Evolutionary conservation across 2,888 invertebrate species (phyloP).

Genomic region (Himalopsyche tibetana): DNA sequence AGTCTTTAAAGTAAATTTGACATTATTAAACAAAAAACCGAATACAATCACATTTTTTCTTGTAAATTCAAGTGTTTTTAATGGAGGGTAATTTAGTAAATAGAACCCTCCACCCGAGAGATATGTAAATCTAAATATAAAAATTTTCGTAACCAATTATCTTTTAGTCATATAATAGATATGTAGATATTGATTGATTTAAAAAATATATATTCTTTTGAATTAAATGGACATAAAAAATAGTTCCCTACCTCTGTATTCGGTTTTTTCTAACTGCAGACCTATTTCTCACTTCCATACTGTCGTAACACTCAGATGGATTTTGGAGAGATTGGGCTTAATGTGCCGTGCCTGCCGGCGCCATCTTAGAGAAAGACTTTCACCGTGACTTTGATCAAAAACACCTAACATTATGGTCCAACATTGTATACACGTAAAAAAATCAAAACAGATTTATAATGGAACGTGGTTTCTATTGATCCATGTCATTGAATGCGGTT

Average conservation of each 20-base stretch:
- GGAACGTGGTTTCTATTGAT: conserved; percentile 6
- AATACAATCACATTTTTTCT: too few species aligned
- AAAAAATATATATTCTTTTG: too few species aligned
- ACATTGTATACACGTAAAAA: background rate
- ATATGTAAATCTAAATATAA: too few species aligned
- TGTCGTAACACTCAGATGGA: background rate
- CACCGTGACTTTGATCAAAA: conserved; percentile 27
- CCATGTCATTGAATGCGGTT: background rate
- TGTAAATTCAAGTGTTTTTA: too few species aligned
- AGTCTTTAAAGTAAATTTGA: too few species aligned
- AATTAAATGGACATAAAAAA: background rate
- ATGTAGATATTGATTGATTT: too few species aligned
- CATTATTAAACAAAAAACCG: too few species aligned
- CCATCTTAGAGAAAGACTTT: conserved; percentile 8
- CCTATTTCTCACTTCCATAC: background rate
- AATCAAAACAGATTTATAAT: conserved; percentile 10
- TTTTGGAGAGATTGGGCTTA: background rate
- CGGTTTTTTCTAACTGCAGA: background rate
- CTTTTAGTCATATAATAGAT: too few species aligned
- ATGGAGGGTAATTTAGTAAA: too few species aligned
- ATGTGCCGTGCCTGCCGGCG: background rate
- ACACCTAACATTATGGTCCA: background rate
- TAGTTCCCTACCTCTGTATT: background rate
- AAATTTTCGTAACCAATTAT: too few species aligned
- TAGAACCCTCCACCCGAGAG: too few species aligned